These are phyloP conservation scores for Apomyelois bistriatella DNA, from an alignment of 2,888 invertebrate species.

Conservation along the genomic window DNA sequence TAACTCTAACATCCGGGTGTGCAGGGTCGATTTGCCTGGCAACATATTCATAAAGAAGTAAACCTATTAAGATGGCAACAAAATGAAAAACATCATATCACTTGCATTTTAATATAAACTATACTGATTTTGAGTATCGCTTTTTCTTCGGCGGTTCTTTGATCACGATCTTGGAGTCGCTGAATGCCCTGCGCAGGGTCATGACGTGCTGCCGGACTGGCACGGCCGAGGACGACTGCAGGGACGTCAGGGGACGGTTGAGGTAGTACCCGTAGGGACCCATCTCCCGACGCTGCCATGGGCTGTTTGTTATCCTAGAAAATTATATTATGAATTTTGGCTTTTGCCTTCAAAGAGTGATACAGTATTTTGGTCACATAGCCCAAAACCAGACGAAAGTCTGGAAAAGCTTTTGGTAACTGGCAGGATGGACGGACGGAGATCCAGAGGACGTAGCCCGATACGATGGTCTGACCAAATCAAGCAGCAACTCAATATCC, in stretches of 20 bases:
- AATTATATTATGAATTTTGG: background rate
- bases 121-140: conserved; percentile 66
- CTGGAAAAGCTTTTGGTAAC: no score
- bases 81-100: background rate
- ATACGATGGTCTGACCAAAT: no score
- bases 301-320: conserved; percentile 78
- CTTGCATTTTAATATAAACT: conserved; percentile 12
- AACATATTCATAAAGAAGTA: no score
- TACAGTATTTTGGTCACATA: no score
- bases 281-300: conserved; percentile 80
- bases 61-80: background rate
- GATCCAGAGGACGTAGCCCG: no score
- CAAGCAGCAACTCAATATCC: no score
- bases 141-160: conserved; percentile 56
- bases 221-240: conserved; percentile 36
- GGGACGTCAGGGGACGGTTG: conserved; percentile 61
- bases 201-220: conserved; percentile 35
- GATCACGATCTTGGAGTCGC: conserved; percentile 57
- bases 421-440: no score
- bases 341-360: background rate
- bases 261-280: conserved; percentile 82
- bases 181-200: conserved; percentile 49
- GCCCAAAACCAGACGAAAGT: no score
- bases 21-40: no score
- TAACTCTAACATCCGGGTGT: no score